These are phyloP conservation scores for Origma solitaria DNA, from an alignment of 2,113 vertebrate species.

Conservation along the genomic window DNA sequence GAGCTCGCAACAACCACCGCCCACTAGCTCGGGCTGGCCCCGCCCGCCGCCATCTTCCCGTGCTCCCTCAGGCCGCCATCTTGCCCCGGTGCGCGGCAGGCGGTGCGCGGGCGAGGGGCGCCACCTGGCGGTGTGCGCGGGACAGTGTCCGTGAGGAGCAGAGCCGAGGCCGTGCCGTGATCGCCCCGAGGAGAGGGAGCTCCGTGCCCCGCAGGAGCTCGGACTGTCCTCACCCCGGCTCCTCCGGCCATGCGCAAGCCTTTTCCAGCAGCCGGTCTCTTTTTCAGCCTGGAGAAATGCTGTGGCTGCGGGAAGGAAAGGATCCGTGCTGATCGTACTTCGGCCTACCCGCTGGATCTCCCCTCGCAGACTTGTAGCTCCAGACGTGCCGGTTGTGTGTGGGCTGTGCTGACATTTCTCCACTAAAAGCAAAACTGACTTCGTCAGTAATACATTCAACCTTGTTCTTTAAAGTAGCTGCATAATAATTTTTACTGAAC, in stretches of 20 bases:
- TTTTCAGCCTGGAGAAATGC: not conserved
- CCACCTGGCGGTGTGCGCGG: conserved; percentile 26
- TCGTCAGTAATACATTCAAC: no score
- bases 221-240: not conserved
- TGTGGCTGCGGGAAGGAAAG: not conserved
- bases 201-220: not conserved
- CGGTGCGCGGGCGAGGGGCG: not conserved
- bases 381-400: not conserved
- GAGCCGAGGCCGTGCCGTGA: accelerated
- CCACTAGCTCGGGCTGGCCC: no score
- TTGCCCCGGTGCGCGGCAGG: not conserved
- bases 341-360: no score
- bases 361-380: not conserved
- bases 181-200: not conserved
- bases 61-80: not conserved
- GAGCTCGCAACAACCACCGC: accelerated
- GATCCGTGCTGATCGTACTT: not conserved
- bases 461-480: not conserved
- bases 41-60: not conserved
- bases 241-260: not conserved
- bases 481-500: not conserved
- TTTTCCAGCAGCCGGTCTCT: not conserved
- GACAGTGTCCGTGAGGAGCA: not conserved
- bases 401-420: not conserved
- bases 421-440: not conserved